A percentile compares a stretch with the other conserved stretches of the same genome.
Evolutionary conservation across 2,888 invertebrate species (phyloP).

Genomic region (Ctena decussata): DNA sequence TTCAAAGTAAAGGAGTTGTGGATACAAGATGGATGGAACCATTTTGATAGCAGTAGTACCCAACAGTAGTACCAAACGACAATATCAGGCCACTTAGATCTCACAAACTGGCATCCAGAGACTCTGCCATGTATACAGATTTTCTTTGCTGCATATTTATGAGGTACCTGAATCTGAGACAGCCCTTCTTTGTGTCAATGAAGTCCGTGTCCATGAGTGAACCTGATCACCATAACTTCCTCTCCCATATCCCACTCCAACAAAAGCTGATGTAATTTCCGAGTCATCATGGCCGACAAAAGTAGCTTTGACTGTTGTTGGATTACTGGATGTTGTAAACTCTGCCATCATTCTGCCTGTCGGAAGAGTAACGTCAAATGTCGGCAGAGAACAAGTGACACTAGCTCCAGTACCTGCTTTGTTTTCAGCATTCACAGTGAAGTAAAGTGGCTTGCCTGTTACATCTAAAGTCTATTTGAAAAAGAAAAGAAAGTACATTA

Average conservation of each 20-base stretch:
- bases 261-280: constrained; percentile 25
- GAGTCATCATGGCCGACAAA: constrained; percentile 74
- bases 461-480: background rate
- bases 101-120: too few relatives aligned
- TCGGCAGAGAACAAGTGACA: constrained; percentile 70
- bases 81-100: too few relatives aligned
- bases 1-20: too few relatives aligned
- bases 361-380: constrained; percentile 75
- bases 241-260: constrained; percentile 61
- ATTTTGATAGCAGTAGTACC: too few relatives aligned
- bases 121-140: too few relatives aligned
- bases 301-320: constrained; percentile 60
- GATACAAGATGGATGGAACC: too few relatives aligned
- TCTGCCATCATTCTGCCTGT: constrained; percentile 67
- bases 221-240: constrained; percentile 64
- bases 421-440: constrained; percentile 73
- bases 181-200: background rate
- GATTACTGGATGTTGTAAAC: constrained; percentile 72
- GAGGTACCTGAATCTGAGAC: background rate
- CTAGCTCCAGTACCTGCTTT: constrained; percentile 66
- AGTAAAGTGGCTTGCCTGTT: constrained; percentile 71
- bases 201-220: constrained; percentile 47
- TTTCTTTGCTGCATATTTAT: too few relatives aligned
- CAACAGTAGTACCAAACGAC: too few relatives aligned
- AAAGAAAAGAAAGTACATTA: too few relatives aligned